phyloP scores from a whole-genome alignment of 2,113 vertebrate species.

The Tyto alba region DNA sequence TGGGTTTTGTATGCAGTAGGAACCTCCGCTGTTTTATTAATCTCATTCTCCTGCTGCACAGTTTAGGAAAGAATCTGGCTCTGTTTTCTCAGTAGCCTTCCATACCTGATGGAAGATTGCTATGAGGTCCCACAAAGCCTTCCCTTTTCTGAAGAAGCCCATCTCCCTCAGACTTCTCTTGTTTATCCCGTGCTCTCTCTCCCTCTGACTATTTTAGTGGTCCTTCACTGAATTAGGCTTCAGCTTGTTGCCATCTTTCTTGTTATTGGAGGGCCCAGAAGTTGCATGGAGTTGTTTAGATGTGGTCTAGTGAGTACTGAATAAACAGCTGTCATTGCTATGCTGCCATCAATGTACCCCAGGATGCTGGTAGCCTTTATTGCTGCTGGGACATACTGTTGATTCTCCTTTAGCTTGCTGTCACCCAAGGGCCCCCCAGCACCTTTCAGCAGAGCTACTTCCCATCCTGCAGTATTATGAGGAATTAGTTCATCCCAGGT shows the following conservation, averaged over 20 bases:
- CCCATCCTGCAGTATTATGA: neutral
- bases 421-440: neutral
- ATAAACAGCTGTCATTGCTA: accelerated
- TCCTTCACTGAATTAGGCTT: neutral
- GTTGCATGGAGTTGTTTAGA: neutral
- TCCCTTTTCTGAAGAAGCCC: neutral
- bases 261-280: neutral
- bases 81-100: neutral
- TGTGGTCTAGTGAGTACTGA: neutral
- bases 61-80: neutral
- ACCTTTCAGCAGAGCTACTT: neutral
- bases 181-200: neutral
- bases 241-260: neutral
- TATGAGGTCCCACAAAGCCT: neutral
- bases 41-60: neutral
- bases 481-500: neutral
- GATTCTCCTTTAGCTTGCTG: neutral
- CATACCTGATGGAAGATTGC: neutral
- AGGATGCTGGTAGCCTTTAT: neutral
- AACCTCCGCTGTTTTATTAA: neutral
- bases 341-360: neutral
- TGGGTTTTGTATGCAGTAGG: neutral
- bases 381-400: neutral
- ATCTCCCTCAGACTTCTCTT: neutral
- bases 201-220: neutral